Evolutionary conservation across 2,113 vertebrate species (phyloP), one percentile per base, ranked within the genome.

Genomic region (Oceanites oceanicus): DNA sequence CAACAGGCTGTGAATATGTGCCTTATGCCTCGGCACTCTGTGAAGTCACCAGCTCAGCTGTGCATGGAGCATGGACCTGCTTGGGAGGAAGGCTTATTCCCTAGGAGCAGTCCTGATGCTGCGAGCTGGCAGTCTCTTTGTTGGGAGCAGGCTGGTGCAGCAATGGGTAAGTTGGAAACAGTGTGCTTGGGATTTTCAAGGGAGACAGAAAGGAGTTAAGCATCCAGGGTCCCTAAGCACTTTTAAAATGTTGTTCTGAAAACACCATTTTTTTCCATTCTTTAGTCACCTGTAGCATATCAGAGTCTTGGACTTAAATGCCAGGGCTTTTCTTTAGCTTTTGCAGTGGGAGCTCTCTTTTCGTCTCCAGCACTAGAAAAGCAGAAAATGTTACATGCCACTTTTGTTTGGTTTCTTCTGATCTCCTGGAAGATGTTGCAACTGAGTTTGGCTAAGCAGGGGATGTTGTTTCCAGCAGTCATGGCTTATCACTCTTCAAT

Each of bases 121-220:
- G 38, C 0, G 1, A 47, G 58, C n/a, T 53, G 10, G 7, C 11
- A 20, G 30, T 6, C 38, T 25, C 0, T n/a, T 42, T 38, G 12
- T 2, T 11, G 22, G 72, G 45, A 67, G 12, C 30, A 10, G 16
- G 29, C 25, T 73, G 65, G 8, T 34, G 32, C n/a, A 55, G 78
- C n/a, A 29, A 59, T 14, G 13, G 32, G 25, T 34, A 26, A 61
- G 15, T 10, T 73, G 65, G 65, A 67, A 90, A 25, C 7, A 27
- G 15, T 0, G 8, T 36, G 25, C 30, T 40, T 81, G n/a, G 55
- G 38, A 27, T 81, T 80, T 89, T 59, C 38, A 53, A 22, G 29
- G 44, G 74, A 55, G 30, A 26, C 15, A 22, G 36, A 59, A 88
- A 50, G 25, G 36, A 79, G 13, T 59, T 36, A n/a, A 66, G 8